A percentile compares a stretch with the other conserved stretches of the same genome.
Evolutionary conservation across 2,113 vertebrate species (phyloP).

Genomic region (Columba livia): DNA sequence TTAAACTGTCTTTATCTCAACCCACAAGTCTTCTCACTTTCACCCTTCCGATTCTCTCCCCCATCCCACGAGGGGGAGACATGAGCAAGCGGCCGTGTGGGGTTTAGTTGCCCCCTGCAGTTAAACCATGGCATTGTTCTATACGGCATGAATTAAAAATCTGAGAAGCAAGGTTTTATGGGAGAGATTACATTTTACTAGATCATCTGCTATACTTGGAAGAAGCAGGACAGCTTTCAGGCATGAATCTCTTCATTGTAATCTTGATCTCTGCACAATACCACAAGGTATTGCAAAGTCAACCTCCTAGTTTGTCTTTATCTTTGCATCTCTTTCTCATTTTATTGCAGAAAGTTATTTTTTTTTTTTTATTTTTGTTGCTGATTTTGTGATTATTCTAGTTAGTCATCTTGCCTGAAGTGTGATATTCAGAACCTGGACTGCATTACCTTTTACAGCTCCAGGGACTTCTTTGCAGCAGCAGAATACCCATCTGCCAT

Average conservation of each 20-base stretch:
- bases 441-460: slow-evolving; percentile 16
- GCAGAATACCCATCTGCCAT: slow-evolving; percentile 1
- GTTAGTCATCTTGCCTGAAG: slow-evolving; percentile 1
- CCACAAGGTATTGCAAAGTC: not conserved
- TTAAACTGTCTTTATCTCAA: too few relatives aligned
- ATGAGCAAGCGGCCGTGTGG: too few relatives aligned
- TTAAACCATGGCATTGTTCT: not conserved
- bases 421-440: not conserved
- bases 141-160: not conserved
- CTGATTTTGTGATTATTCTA: slow-evolving; percentile 14
- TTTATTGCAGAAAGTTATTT: not conserved
- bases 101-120: too few relatives aligned
- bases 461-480: not conserved
- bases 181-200: not conserved
- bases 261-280: not conserved
- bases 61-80: too few relatives aligned
- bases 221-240: slow-evolving; percentile 6
- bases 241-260: not conserved
- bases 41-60: too few relatives aligned
- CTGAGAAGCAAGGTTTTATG: not conserved
- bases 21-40: too few relatives aligned
- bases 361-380: not conserved
- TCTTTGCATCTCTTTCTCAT: not conserved
- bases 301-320: not conserved
- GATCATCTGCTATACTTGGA: not conserved